Base-by-base conservation (phyloP, 2,888 invertebrate species). In the Malthinus seriepunctatus region DNA sequence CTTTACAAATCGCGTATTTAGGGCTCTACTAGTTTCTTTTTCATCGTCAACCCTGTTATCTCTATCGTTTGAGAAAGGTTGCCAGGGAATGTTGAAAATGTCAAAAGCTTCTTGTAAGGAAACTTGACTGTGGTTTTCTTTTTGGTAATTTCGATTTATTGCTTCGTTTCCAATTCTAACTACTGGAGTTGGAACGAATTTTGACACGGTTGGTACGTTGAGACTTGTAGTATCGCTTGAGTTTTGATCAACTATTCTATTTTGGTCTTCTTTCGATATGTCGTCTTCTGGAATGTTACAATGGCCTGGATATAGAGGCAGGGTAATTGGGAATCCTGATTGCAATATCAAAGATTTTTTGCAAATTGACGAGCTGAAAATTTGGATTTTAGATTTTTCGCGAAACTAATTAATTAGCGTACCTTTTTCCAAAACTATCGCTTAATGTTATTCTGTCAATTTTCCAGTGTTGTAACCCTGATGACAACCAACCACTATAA, bases 401-500 rank as follows among this genome's bases (percentile, higher is more conserved):
- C n/a, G 2, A 15, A 33, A 8, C 1, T 12, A 1, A 0, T 37
- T 44, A 8, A 15, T 8, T 34, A 8, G 73, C 80, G 80, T 73
- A 89, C 89, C 84, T 87, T 73, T 90, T 88, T 9, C 93, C 91
- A 72, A 90, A 92, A 75, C 93, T 93, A 74, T 94, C 93, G 42
- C 89, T 88, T 11, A 95, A 82, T 51, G 89, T 86, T 14, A 95
- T 84, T 76, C 92, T 92, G 78, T 94, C 90, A 60, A 95, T 84
- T 68, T 85, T 86, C 86, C 95, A 89, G 55, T 87, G 84, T 34
- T 88, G 86, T 54, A 92, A 82, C 1, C 93, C 94, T 12, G 91
- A 91, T 32, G 90, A 91, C 55, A 95, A 83, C 95, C 95, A 95
- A 9, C 95, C 95, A 65, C 89, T 89, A 80, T 95, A 95, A 0